Percentiles rank a stretch among this genome's conserved stretches.
Evolutionary conservation across 64 coral and sea anemone species (phyloP).

Genomic region (Hydrozoanthus tunicans): DNA sequence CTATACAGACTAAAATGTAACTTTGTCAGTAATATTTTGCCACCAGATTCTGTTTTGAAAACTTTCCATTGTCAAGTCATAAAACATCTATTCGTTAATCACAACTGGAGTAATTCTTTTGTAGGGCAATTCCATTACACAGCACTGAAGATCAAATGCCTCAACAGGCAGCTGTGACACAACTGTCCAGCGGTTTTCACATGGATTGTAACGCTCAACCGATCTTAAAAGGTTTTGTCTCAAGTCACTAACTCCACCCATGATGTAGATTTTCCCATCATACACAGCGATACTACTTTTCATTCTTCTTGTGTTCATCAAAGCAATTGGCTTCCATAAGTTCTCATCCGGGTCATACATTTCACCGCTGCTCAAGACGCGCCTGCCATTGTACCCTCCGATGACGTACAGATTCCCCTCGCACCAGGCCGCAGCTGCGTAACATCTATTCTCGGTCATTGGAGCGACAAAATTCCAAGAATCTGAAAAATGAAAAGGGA

Average conservation of each 20-base stretch:
- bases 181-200: conserved; percentile 17
- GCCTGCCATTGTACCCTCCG: conserved; percentile 21
- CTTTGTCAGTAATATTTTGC: too few relatives aligned
- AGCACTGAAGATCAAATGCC: conserved; percentile 44
- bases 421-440: conserved; percentile 21
- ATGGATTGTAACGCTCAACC: conserved; percentile 29
- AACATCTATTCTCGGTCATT: conserved; percentile 37
- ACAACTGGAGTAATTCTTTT: conserved; percentile 20
- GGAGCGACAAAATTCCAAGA: conserved; percentile 41
- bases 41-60: too few relatives aligned
- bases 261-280: conserved; percentile 37
- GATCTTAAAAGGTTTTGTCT: conserved; percentile 17
- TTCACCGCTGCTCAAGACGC: conserved; percentile 47
- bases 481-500: background rate
- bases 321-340: conserved; percentile 12
- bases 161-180: conserved; percentile 30
- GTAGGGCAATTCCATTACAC: conserved; percentile 29
- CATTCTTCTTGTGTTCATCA: conserved; percentile 46
- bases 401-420: conserved; percentile 42
- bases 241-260: conserved; percentile 38
- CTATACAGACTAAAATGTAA: too few relatives aligned
- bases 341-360: conserved; percentile 26
- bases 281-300: conserved; percentile 32
- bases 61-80: too few relatives aligned
- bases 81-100: background rate